Base-by-base conservation (phyloP, 2,797 vertebrate genomes). In the Chelon auratus region DNA sequence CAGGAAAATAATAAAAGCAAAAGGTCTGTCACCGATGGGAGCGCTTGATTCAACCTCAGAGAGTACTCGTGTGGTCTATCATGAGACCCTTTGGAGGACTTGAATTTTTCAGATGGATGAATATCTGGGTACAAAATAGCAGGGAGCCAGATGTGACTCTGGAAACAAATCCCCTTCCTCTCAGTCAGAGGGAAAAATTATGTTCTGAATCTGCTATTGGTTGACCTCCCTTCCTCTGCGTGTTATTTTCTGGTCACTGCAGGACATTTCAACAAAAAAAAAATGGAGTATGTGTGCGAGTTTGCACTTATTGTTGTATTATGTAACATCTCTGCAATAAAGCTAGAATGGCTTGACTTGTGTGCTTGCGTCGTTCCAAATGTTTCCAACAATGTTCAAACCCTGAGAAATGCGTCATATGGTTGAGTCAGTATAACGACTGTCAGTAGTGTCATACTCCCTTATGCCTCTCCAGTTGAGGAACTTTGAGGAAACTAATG, bases 141-240 rank as follows among this genome's bases (percentile, higher is more conserved):
- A 75, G 53, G 51, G 51, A 77, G 89, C 79, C 87, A 91, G 89
- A 86, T 90, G 84, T 81, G 78, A 87, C 82, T 75, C 67, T 81
- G 75, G 61, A 83, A 33, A 83, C 70, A 78, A 55, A 60, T 77
- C 75, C 68, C 55, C 55, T 83, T 61, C 22, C 69, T 71, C 75
- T 68, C 26, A 69, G 33, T 70, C 37, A 77, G 62, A 81, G 9
- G 13, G 59, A 68, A 59, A 50, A 33, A 15, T 9, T 37, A 62
- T 57, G 62, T 58, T 74, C 65, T 71, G 58, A 13, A 58, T 39
- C 11, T 3, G 15, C 15, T 63, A 18, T 61, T 66, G 40, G 48
- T 52, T 78, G 57, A 78, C 76, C 53, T 55, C 9, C 2, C 24
- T 50, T 48, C 39, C 6, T 69, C 36, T 17, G 45, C 68, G 51